Conservation (phyloP, 2,888 invertebrate species). For the Chaetogeoica ovagalla region DNA sequence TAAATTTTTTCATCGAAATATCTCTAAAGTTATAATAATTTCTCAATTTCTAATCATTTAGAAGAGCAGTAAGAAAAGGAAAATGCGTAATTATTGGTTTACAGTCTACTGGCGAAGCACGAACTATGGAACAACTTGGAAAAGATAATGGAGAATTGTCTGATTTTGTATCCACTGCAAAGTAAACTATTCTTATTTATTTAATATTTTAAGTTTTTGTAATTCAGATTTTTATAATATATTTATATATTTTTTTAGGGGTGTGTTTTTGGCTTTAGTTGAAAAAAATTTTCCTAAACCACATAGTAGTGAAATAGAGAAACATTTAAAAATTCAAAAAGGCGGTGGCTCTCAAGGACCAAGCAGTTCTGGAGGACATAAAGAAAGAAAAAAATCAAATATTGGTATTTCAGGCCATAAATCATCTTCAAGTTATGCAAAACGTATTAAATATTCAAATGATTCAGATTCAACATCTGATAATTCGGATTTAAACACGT, state of each 20-base stretch:
- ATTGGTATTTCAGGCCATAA: slow-evolving; percentile 61
- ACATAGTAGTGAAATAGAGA: slow-evolving; percentile 79
- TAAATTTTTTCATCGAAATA: slow-evolving; percentile 57
- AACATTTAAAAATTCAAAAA: slow-evolving; percentile 58
- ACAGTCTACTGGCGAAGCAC: slow-evolving; percentile 97
- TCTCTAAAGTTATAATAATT: not conserved
- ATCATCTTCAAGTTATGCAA: slow-evolving; percentile 66
- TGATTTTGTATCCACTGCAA: slow-evolving; percentile 97
- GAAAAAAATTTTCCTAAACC: slow-evolving; percentile 99
- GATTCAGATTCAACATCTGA: slow-evolving; percentile 68
- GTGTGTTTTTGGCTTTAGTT: slow-evolving; percentile 92
- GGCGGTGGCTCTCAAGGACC: slow-evolving; percentile 47
- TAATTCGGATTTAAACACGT: slow-evolving; percentile 65
- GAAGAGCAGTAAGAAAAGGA: slow-evolving; percentile 87
- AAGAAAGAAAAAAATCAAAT: slow-evolving; percentile 67
- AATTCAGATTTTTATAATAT: not conserved
- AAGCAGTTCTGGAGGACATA: slow-evolving; percentile 56
- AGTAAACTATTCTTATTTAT: slow-evolving; percentile 61
- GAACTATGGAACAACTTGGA: slow-evolving; percentile 95
- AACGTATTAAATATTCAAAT: slow-evolving; percentile 63
- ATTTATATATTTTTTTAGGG: slow-evolving; percentile 64
- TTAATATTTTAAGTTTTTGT: not conserved
- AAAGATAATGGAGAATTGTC: slow-evolving; percentile 93
- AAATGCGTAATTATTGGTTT: slow-evolving; percentile 99
- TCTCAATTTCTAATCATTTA: slow-evolving; percentile 54